These are phyloP conservation scores for Neuroscelio doddi DNA, from an alignment of 2,888 invertebrate genomes.

Conservation along the genomic window DNA sequence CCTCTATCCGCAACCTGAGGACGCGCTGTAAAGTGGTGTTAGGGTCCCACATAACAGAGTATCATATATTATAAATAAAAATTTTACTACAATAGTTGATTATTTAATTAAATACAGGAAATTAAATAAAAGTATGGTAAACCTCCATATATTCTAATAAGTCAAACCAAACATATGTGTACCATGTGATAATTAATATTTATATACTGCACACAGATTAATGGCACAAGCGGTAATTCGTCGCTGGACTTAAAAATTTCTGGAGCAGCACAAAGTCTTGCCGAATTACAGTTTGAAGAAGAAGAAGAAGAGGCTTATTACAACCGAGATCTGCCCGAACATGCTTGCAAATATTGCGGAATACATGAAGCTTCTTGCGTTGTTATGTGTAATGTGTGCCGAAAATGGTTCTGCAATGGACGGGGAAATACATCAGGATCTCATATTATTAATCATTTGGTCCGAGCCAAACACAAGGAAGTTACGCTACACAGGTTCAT, in stretches of 20 bases:
- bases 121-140: too few species aligned
- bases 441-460: slow-evolving; percentile 98
- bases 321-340: slow-evolving; percentile 91
- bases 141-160: too few species aligned
- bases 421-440: slow-evolving; percentile 98
- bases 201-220: too few species aligned
- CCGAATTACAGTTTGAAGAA: slow-evolving; percentile 95
- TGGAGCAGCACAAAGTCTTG: slow-evolving; percentile 82
- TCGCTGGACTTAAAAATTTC: slow-evolving; percentile 77
- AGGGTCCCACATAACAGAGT: too few species aligned
- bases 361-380: slow-evolving; percentile 98
- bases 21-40: too few species aligned
- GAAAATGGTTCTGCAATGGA: slow-evolving; percentile 99
- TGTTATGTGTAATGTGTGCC: slow-evolving; percentile 98
- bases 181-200: too few species aligned
- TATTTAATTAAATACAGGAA: too few species aligned
- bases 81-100: too few species aligned
- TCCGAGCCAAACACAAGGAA: slow-evolving; percentile 99
- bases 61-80: too few species aligned
- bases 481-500: slow-evolving; percentile 89
- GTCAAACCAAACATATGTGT: too few species aligned
- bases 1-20: too few species aligned
- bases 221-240: slow-evolving; percentile 74
- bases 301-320: slow-evolving; percentile 94
- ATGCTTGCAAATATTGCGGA: slow-evolving; percentile 99